Base-by-base conservation (phyloP, 2,113 vertebrate genomes). In the Cavia porcellus region DNA sequence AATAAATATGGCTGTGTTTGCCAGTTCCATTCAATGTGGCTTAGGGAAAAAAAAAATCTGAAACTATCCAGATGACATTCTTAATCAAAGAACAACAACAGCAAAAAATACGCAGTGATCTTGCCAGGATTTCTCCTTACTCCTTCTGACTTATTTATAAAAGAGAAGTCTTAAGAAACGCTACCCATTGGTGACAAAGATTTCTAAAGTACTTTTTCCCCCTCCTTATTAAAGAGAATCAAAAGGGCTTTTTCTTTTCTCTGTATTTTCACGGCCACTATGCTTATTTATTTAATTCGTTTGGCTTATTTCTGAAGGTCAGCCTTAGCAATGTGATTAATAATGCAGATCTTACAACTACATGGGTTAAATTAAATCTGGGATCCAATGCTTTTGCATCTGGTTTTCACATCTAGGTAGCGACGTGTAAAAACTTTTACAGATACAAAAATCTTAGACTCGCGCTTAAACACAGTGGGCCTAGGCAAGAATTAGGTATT, bases 41-140 rank as follows among this genome's bases (percentile, higher is more conserved):
- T 88, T 87, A 68, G 28, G 22, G 80, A 91, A 95, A 91, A 45
- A 81, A 57, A 85, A 38, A 86, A 57, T 64, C 77, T 85, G 35
- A 95, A 91, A 74, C 72, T 93, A 75, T 59, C 74, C 17, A 86
- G 75, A 84, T 84, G 38, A 84, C 68, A 80, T 59, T 75, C 61
- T 94, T 77, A 86, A 68, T 72, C 59, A 86, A 12, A 89, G 30
- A 93, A 74, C 38, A 24, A 79, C 50, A 52, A 52, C 50, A 52
- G 11, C 50, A 95, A 96, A 88, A 61, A 55, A 55, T 28, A 68
- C 83, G 28, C 38, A 72, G 61, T 87, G 32, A 80, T 74, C n/a
- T 35, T 42, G 15, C 45, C 47, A 86, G 35, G 9, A 5, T 96
- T 89, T 38, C 32, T 59, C 45, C 42, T 86, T 86, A 57, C 30